Evolutionary conservation across 2,113 vertebrate genomes (phyloP).

Genomic region (Suncus etruscus): DNA sequence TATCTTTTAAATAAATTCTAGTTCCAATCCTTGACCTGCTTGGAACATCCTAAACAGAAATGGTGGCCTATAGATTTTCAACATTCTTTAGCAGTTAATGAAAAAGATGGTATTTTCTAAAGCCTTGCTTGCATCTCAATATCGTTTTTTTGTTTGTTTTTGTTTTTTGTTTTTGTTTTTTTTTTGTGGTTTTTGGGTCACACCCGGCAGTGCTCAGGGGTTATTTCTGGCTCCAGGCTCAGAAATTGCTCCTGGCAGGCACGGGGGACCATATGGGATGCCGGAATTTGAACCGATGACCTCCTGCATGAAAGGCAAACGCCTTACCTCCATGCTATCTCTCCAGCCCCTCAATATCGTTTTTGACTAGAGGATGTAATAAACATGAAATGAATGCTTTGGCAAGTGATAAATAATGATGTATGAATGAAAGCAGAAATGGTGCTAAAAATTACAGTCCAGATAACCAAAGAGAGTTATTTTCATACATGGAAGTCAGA

Average conservation of each 20-base stretch:
- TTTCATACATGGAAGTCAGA: constrained; percentile 11
- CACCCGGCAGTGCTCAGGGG: too few relatives aligned
- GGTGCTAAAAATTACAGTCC: background rate
- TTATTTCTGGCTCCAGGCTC: too few relatives aligned
- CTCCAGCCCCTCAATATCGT: background rate
- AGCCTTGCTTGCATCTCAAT: background rate
- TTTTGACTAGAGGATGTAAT: background rate
- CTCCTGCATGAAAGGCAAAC: too few relatives aligned
- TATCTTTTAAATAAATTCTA: constrained; percentile 56
- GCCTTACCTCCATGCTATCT: too few relatives aligned
- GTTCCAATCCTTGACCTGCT: constrained; percentile 21
- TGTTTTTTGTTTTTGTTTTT: too few relatives aligned
- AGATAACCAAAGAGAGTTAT: constrained; percentile 17
- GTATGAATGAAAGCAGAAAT: background rate
- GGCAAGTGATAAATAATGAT: background rate
- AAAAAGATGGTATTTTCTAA: background rate
- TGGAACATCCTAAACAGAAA: background rate
- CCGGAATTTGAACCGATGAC: too few relatives aligned
- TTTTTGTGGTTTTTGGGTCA: too few relatives aligned
- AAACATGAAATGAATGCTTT: background rate
- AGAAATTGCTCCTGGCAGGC: too few relatives aligned
- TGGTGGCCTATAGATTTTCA: constrained; percentile 60
- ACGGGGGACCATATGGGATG: too few relatives aligned
- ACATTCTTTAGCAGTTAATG: background rate
- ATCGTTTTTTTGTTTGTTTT: too few relatives aligned